Conservation (phyloP, 2,113 vertebrate genomes). For the Perca schrenkii region DNA sequence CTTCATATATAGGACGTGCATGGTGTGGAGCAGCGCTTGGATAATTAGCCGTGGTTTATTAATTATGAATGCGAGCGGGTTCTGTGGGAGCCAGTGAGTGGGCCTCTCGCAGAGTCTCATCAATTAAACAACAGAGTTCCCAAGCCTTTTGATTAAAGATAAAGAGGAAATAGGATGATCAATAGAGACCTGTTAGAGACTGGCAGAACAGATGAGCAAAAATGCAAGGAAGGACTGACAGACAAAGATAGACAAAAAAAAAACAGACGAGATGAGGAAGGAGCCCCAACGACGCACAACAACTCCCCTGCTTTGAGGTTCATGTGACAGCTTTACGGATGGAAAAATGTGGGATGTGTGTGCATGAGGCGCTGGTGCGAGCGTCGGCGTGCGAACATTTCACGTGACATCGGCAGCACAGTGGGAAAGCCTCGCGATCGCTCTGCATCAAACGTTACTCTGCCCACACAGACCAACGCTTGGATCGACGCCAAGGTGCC, state of each 20-base stretch:
- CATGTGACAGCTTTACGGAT: conserved; percentile 37
- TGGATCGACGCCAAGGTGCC: conserved; percentile 60
- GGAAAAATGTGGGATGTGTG: conserved; percentile 15
- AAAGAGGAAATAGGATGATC: conserved; percentile 82
- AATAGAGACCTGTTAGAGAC: conserved; percentile 79
- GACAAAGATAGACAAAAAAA: conserved; percentile 26
- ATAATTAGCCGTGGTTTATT: conserved; percentile 82
- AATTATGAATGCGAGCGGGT: conserved; percentile 79
- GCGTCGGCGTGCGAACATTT: conserved; percentile 43
- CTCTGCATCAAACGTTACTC: conserved; percentile 54
- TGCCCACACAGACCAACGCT: conserved; percentile 62
- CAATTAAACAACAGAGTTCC: conserved; percentile 84
- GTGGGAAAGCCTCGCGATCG: conserved; percentile 63
- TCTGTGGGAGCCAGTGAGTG: conserved; percentile 78
- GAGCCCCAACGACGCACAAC: conserved; percentile 4
- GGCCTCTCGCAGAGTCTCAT: conserved; percentile 77
- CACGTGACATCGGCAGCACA: conserved; percentile 51
- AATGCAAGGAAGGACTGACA: conserved; percentile 34
- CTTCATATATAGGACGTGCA: conserved; percentile 60
- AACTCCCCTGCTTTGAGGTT: conserved; percentile 14
- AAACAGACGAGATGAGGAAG: conserved; percentile 11
- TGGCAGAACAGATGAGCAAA: conserved; percentile 58
- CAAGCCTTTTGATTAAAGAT: conserved; percentile 85
- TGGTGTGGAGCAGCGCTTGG: conserved; percentile 51
- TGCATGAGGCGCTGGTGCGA: conserved; percentile 8